Base-by-base conservation (phyloP, 1,140 invertebrate genomes). In the Trachelipus rathkii region DNA sequence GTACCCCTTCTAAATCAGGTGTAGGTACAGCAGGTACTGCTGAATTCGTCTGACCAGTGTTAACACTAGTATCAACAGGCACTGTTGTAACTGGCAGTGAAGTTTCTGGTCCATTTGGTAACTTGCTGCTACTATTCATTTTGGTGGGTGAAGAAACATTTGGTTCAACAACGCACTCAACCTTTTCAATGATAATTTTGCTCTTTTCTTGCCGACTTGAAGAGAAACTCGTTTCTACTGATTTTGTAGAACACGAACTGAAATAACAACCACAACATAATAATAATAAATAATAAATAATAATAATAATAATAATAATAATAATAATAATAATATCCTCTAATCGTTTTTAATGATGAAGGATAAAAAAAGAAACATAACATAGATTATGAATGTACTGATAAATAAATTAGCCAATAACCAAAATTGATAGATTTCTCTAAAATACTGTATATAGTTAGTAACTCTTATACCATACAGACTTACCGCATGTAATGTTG, bases 171-270 rank as follows among this genome's bases (percentile, higher is more conserved):
- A 92, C 88, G 80, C 92, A 90, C 80, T 93, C 90, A 33, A 92
- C 88, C 81, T 91, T 90, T 84, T 95, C 93, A 44, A 95, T 91
- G 7, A 92, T 87, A 79, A 95, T 95, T 66, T 90, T 89, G 82
- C 92, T 94, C 84, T 92, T 93, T 33, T 88, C 88, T 82, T 93
- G 92, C 0, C 92, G 89, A 81, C 91, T 90, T 84, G 83, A 83
- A 44, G 80, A 77, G 72, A 82, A 79, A 77, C 81, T 82, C 7
- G 50, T 19, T 19, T 60, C 50, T 13, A 60, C 11, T 8, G 50
- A 15, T 8, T 60, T 60, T 3, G 50, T 60, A 60, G 11, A 15
- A 2, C 2, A 15, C 8, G 33, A 33, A 33, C 33, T 33, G 33
- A 33, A 33, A 33, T 6, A 33, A n/a, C n/a, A n/a, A n/a, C n/a